Base-by-base conservation (phyloP, 2,888 invertebrate species). In the Drosophila falleni region DNA sequence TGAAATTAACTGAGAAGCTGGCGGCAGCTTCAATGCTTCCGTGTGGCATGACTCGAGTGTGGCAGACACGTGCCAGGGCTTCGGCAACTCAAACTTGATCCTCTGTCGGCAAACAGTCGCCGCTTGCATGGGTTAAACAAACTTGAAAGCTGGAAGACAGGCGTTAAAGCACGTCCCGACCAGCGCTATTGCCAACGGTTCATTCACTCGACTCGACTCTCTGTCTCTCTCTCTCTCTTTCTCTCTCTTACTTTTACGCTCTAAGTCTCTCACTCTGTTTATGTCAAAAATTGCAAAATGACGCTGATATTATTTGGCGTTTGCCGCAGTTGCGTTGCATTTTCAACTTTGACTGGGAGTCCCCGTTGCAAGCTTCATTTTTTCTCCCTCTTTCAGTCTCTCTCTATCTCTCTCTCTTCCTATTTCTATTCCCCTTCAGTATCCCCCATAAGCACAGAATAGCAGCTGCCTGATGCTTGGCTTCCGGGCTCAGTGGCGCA, bases 91-190 rank as follows among this genome's bases (percentile, higher is more conserved):
- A 76, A 81, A 80, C 71, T 81, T 79, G 72, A 70, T 68, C 81
- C 67, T 64, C 76, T 82, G 80, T 65, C 67, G 67, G 78, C 78
- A 78, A 78, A 73, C 81, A 84, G 74, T 78, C 72, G 70, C 61
- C 74, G 78, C 74, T 70, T 69, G 87, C 81, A 83, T 69, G 76
- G 69, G 78, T 86, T 83, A 83, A 80, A 78, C 87, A 86, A 81
- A 79, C 81, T 81, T 78, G 83, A 83, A 89, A 87, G 87, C 86
- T 87, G 72, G 58, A 81, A 87, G 78, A 89, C 84, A 78, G 70
- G 80, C 86, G 89, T 75, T 80, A 78, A 83, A 75, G 87, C 86
- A 87, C 86, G 86, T 87, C 74, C 89, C 56, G 70, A 49, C 16
- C 72, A 68, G 19, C 61, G 60, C 37, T 77, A 80, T 61, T 67